Conservation (phyloP, 2,113 vertebrate genomes). For the Cinclus cinclus region DNA sequence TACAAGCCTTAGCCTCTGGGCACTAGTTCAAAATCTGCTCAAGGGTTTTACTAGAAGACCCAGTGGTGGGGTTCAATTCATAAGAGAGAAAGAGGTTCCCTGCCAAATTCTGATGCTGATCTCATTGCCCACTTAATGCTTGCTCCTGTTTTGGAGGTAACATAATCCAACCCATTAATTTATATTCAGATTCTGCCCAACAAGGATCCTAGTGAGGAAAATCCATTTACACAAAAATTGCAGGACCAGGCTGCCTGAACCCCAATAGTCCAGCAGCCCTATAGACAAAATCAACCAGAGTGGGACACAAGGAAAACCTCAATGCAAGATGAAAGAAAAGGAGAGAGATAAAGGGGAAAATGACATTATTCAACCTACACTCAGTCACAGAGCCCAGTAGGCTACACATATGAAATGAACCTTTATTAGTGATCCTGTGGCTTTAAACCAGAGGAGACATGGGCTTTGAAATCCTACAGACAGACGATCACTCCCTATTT, state of each 20-base stretch:
- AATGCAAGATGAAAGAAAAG: background rate
- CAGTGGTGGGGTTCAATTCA: background rate
- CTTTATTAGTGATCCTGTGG: background rate
- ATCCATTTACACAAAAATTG: background rate
- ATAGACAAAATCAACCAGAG: background rate
- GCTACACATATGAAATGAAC: background rate
- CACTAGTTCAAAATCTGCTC: background rate
- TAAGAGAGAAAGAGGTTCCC: background rate
- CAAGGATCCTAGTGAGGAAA: background rate
- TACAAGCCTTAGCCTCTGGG: background rate
- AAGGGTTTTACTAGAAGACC: background rate
- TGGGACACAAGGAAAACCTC: background rate
- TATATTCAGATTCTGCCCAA: background rate
- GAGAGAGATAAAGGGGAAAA: background rate
- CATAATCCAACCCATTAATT: background rate
- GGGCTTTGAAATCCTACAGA: conserved; percentile 53
- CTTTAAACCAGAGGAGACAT: conserved; percentile 54
- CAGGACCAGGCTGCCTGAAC: background rate
- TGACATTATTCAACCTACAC: background rate
- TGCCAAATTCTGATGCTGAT: background rate
- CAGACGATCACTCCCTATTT: conserved; percentile 26
- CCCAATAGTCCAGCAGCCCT: background rate
- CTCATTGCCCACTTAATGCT: background rate
- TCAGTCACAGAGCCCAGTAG: background rate
- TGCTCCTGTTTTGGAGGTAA: background rate